phyloP scores from a whole-genome alignment of 2,888 invertebrate genomes.

The Balanococcus diminutus region DNA sequence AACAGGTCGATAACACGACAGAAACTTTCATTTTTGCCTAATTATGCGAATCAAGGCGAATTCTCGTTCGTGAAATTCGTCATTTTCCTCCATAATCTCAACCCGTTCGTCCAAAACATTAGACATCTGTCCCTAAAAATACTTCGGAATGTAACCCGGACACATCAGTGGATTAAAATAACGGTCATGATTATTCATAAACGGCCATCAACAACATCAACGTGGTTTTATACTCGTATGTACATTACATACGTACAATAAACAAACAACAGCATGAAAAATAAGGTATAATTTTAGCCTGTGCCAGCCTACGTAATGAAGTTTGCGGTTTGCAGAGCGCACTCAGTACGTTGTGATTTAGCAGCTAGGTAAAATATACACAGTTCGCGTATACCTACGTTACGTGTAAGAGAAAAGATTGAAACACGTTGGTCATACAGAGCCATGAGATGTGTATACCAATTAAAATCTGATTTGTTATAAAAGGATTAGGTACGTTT shows the following conservation, averaged over 20 bases:
- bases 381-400: background rate
- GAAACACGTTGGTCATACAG: background rate
- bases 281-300: background rate
- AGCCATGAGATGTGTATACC: conserved; percentile 4
- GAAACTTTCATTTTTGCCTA: too few relatives aligned
- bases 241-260: background rate
- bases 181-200: background rate
- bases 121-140: too few relatives aligned
- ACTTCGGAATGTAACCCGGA: too few relatives aligned
- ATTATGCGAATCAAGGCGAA: too few relatives aligned
- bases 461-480: conserved; percentile 23
- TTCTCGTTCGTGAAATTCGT: too few relatives aligned
- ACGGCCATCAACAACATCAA: background rate
- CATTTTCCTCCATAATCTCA: too few relatives aligned
- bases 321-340: background rate
- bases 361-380: background rate
- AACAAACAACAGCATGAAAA: background rate
- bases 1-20: too few relatives aligned
- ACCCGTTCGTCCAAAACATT: too few relatives aligned
- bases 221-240: background rate
- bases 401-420: conserved; percentile 10
- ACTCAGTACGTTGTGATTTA: background rate
- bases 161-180: background rate
- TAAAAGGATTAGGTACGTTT: conserved; percentile 15
- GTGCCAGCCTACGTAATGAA: background rate